Evolutionary conservation across 2,113 vertebrate species (phyloP).

Genomic region (Fukomys damarensis): DNA sequence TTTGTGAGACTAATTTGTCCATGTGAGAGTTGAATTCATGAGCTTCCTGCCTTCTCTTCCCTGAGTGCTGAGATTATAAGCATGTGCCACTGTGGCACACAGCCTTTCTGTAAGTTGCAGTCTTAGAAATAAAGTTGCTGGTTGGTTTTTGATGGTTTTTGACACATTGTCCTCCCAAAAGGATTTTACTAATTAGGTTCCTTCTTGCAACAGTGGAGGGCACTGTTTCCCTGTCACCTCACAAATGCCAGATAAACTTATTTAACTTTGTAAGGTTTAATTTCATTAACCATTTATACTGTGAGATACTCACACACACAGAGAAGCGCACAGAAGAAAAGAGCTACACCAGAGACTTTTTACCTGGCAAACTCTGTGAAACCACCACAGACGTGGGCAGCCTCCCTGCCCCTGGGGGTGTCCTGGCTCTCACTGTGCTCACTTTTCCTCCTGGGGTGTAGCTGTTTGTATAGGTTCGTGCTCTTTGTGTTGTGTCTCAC

Average conservation of each 20-base stretch:
- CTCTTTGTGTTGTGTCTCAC: background rate
- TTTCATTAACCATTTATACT: slow-evolving; percentile 2
- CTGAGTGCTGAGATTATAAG: background rate
- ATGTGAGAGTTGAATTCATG: background rate
- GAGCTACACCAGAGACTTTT: background rate
- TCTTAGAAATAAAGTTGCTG: background rate
- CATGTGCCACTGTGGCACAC: background rate
- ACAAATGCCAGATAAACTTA: background rate
- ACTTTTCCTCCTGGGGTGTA: background rate
- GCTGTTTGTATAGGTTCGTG: background rate
- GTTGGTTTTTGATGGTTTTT: background rate
- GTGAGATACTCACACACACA: background rate
- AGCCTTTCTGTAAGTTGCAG: background rate
- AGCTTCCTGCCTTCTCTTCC: background rate
- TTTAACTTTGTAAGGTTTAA: slow-evolving; percentile 27
- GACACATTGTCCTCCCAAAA: background rate
- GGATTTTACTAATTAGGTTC: background rate
- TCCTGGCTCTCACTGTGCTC: background rate
- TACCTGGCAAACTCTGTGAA: background rate
- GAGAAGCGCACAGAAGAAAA: background rate
- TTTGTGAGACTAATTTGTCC: background rate
- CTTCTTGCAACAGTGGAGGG: background rate
- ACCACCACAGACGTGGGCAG: background rate
- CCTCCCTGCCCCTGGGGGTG: too few relatives aligned
- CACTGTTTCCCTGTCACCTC: background rate